phyloP scores from a whole-genome alignment of 2,113 vertebrate genomes.

The Mustelus asterias region DNA sequence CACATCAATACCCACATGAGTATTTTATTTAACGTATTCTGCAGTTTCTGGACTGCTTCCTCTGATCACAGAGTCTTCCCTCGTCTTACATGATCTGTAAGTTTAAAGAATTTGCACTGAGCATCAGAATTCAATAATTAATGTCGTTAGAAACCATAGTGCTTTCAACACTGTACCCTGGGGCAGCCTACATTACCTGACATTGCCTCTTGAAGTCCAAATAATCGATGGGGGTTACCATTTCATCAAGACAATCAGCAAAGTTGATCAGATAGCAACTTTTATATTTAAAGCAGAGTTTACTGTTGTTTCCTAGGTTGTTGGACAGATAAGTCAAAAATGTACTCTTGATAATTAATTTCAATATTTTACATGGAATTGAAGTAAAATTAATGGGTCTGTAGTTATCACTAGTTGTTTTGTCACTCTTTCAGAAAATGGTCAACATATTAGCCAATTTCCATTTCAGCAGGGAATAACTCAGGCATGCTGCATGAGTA shows the following conservation, averaged over 20 bases:
- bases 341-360: neutral
- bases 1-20: neutral
- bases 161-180: neutral
- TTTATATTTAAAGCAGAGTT: neutral
- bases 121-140: neutral
- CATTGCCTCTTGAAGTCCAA: neutral
- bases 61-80: neutral
- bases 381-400: neutral
- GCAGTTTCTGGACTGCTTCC: neutral
- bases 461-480: neutral
- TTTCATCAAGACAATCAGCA: neutral
- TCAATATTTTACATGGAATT: neutral
- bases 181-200: neutral
- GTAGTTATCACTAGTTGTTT: neutral
- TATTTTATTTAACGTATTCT: neutral
- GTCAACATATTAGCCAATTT: neutral
- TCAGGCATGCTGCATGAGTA: neutral
- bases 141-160: neutral
- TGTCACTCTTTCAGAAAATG: neutral
- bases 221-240: neutral
- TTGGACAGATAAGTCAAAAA: neutral
- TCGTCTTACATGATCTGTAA: neutral
- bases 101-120: neutral
- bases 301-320: neutral
- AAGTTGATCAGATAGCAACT: neutral